These are phyloP conservation scores for Drosophila cracens DNA, from an alignment of 2,888 invertebrate species.

Conservation along the genomic window DNA sequence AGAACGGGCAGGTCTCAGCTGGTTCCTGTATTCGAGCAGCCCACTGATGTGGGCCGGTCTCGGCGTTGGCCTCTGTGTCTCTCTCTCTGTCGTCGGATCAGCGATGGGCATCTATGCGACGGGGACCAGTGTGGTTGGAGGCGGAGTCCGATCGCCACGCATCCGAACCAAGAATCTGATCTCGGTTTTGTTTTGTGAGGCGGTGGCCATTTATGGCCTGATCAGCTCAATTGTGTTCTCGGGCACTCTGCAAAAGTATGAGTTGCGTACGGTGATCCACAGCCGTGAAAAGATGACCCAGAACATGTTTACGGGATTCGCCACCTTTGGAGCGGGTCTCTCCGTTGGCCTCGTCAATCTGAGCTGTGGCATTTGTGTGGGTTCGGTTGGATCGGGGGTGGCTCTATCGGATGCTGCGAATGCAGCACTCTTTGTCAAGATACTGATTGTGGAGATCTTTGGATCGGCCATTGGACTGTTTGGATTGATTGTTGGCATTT, in stretches of 20 bases:
- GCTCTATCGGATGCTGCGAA: constrained; percentile 99
- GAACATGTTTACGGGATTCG: constrained; percentile 94
- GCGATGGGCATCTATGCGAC: constrained; percentile 98
- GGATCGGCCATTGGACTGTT: constrained; percentile 99
- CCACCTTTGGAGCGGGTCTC: constrained; percentile 97
- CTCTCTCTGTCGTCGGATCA: constrained; percentile 98
- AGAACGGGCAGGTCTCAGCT: constrained; percentile 93
- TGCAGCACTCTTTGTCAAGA: constrained; percentile 97
- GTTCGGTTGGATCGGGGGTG: constrained; percentile 99
- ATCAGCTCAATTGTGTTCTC: constrained; percentile 99
- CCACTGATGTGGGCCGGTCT: constrained; percentile 98
- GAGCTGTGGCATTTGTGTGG: constrained; percentile 95
- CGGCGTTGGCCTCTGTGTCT: constrained; percentile 97
- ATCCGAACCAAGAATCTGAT: constrained; percentile 99
- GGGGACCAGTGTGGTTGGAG: constrained; percentile 97
- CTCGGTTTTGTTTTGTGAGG: constrained; percentile 99
- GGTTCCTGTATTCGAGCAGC: constrained; percentile 94
- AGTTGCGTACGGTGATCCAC: constrained; percentile 55
- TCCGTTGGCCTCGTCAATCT: constrained; percentile 98
- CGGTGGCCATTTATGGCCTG: constrained; percentile 99
- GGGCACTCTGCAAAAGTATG: constrained; percentile 89
- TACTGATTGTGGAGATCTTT: constrained; percentile 99
- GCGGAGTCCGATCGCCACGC: constrained; percentile 98
- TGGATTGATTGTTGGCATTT: constrained; percentile 98
- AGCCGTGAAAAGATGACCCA: constrained; percentile 85